Conservation (phyloP, 2,113 vertebrate genomes). For the Channa maculata region DNA sequence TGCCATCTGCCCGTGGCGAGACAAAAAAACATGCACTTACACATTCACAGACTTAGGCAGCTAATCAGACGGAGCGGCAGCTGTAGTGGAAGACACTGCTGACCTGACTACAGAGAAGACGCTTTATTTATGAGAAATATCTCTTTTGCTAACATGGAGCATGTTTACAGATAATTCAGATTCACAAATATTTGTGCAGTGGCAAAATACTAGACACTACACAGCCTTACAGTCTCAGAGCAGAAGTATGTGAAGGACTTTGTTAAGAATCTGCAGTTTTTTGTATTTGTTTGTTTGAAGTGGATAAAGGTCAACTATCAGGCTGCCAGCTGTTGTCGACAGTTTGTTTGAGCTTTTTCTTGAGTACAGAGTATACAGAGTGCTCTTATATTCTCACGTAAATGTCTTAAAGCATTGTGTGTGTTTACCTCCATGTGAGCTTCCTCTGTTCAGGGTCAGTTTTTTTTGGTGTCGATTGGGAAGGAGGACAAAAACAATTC, state of each 20-base stretch:
- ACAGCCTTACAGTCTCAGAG: slow-evolving; percentile 34
- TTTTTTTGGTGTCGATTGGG: slow-evolving; percentile 29
- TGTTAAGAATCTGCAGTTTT: slow-evolving; percentile 25
- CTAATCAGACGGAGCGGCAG: slow-evolving; percentile 56
- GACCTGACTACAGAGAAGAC: slow-evolving; percentile 1
- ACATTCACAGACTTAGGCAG: slow-evolving; percentile 9
- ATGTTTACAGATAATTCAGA: slow-evolving; percentile 32
- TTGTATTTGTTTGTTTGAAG: background rate
- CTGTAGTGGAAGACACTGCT: slow-evolving; percentile 17
- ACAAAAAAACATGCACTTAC: slow-evolving; percentile 39
- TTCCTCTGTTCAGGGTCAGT: slow-evolving; percentile 30
- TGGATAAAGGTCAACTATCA: slow-evolving; percentile 28
- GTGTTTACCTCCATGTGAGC: background rate
- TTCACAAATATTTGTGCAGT: slow-evolving; percentile 22
- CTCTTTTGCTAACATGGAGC: background rate
- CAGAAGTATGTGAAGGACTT: slow-evolving; percentile 49
- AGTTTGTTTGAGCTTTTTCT: slow-evolving; percentile 1
- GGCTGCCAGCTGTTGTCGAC: background rate
- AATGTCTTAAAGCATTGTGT: slow-evolving; percentile 12
- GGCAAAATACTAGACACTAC: slow-evolving; percentile 49
- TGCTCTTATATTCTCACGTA: slow-evolving; percentile 18
- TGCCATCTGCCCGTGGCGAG: slow-evolving; percentile 80
- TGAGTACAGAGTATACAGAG: background rate
- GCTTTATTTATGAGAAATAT: background rate
- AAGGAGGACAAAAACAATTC: slow-evolving; percentile 35